Percentiles rank a stretch among this genome's conserved stretches.
phyloP scores from a whole-genome alignment of 1,140 invertebrate species.

The Neodiprion pinetum region DNA sequence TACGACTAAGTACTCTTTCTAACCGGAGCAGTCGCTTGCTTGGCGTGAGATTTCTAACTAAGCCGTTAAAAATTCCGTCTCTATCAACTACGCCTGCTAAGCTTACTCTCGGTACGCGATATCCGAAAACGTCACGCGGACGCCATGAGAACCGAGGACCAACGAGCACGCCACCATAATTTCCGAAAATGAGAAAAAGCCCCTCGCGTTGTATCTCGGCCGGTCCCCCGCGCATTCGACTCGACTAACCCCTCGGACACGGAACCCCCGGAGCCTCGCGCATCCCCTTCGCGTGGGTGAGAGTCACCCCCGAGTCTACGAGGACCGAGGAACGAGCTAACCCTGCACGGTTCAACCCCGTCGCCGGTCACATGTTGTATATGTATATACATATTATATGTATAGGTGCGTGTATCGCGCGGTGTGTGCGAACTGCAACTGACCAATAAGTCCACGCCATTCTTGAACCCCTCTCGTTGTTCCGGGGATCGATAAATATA shows the following conservation, averaged over 20 bases:
- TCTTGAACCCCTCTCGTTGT: not conserved
- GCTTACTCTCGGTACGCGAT: no score
- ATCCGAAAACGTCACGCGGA: not conserved
- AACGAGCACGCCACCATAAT: constrained; percentile 35
- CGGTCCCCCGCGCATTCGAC: constrained; percentile 23
- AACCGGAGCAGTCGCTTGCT: not conserved
- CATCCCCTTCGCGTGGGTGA: not conserved
- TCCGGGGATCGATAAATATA: not conserved
- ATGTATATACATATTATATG: no score
- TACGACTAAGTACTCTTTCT: not conserved
- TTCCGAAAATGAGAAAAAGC: constrained; percentile 38
- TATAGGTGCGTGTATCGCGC: not conserved
- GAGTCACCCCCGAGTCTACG: not conserved
- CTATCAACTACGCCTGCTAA: no score
- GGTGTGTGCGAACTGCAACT: not conserved
- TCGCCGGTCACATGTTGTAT: no score
- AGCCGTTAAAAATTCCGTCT: no score
- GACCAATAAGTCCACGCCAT: constrained; percentile 1
- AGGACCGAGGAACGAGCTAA: not conserved
- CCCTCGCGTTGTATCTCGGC: constrained; percentile 22
- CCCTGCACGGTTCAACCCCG: not conserved
- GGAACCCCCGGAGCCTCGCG: not conserved
- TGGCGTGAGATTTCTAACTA: not conserved
- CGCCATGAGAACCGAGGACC: constrained; percentile 15
- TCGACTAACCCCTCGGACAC: constrained; percentile 8